A percentile compares a stretch with the other conserved stretches of the same genome.
Evolutionary conservation across 1,140 invertebrate genomes (phyloP).

Genomic region (Campoletis sonorensis): DNA sequence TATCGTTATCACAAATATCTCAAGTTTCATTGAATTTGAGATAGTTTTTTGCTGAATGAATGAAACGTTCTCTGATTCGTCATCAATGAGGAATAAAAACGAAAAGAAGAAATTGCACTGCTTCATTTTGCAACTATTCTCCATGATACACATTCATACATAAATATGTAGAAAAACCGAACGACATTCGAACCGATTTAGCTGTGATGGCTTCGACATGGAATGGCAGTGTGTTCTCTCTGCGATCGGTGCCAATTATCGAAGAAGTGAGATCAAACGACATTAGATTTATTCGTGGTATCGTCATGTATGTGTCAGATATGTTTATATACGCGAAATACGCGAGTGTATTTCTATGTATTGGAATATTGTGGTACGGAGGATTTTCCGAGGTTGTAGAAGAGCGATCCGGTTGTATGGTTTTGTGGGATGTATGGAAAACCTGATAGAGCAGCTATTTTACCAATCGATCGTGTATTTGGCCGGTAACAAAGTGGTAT

Average conservation of each 20-base stretch:
- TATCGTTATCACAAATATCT: too few relatives aligned
- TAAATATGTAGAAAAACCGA: background rate
- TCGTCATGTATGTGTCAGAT: background rate
- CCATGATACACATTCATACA: too few relatives aligned
- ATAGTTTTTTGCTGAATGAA: background rate
- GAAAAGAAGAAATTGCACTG: background rate
- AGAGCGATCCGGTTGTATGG: background rate
- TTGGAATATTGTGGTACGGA: slow-evolving; percentile 29
- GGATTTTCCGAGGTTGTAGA: slow-evolving; percentile 26
- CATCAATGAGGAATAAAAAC: background rate
- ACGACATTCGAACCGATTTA: background rate
- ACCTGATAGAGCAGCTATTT: background rate
- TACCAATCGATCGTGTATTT: slow-evolving; percentile 24
- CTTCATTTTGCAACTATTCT: background rate
- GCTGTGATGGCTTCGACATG: background rate
- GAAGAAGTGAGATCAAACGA: slow-evolving; percentile 42
- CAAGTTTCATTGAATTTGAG: background rate
- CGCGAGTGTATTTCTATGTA: background rate
- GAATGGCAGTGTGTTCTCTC: background rate
- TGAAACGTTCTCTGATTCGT: too few relatives aligned
- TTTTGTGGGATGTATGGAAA: slow-evolving; percentile 1
- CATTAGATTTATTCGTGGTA: slow-evolving; percentile 32
- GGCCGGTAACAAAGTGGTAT: background rate
- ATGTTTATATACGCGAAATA: background rate
- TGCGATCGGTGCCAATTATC: slow-evolving; percentile 23